Conservation (phyloP, 2,113 vertebrate species). For the Otolemur garnettii region DNA sequence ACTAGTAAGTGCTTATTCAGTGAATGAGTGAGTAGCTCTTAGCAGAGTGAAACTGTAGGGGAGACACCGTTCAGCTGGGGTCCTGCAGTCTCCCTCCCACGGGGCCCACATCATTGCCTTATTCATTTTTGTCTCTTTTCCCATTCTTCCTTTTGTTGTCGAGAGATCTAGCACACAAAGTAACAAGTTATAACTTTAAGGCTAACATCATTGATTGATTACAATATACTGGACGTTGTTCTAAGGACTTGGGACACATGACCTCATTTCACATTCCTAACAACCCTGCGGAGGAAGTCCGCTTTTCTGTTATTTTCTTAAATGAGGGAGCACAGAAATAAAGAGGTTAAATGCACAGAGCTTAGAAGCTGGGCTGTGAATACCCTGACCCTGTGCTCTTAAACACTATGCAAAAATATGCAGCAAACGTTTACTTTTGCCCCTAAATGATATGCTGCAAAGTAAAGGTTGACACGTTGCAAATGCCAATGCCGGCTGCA, state of each 20-base stretch:
- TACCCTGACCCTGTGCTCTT: neutral
- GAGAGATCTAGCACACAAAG: neutral
- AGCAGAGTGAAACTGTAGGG: neutral
- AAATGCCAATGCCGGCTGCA: neutral
- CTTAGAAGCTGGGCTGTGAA: neutral
- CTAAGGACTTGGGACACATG: neutral
- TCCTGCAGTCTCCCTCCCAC: neutral
- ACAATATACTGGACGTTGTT: neutral
- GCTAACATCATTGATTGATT: neutral
- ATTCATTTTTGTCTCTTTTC: neutral
- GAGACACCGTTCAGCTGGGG: neutral
- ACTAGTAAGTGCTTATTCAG: neutral
- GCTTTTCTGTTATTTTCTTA: neutral
- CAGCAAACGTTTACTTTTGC: constrained; percentile 33
- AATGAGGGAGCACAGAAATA: neutral
- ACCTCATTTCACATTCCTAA: neutral
- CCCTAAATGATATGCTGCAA: constrained; percentile 14
- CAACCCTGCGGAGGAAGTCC: neutral
- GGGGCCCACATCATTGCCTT: neutral
- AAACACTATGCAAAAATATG: constrained; percentile 15
- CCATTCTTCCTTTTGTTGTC: neutral
- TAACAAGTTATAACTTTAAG: neutral
- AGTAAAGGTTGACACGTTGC: constrained; percentile 34
- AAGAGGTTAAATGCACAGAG: neutral
- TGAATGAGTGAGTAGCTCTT: neutral